Evolutionary conservation across 2,797 vertebrate genomes (phyloP).

Genomic region (Pachyuromys duprasi): DNA sequence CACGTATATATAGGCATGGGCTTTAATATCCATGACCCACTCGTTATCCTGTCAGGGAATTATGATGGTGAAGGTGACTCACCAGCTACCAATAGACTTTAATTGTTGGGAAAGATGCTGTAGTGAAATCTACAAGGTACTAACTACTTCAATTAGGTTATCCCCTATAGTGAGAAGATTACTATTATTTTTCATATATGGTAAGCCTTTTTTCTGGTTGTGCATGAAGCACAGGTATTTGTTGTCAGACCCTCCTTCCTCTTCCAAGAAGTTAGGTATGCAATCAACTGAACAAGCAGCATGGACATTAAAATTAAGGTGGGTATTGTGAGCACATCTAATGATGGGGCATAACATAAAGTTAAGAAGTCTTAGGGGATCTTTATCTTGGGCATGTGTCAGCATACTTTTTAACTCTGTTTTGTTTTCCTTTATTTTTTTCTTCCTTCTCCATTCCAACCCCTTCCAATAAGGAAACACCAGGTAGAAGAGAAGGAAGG

Average conservation of each 20-base stretch:
- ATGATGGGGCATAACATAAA: too few relatives aligned
- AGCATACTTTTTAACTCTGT: too few relatives aligned
- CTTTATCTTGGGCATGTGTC: neutral
- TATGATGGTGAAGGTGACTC: neutral
- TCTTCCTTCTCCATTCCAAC: too few relatives aligned
- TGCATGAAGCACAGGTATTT: neutral
- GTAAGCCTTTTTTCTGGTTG: neutral
- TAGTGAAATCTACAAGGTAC: neutral
- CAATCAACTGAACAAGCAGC: neutral
- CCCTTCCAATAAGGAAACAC: too few relatives aligned
- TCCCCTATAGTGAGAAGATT: neutral
- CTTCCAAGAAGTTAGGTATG: neutral
- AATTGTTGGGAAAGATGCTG: neutral
- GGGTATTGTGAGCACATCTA: neutral
- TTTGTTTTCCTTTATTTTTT: too few relatives aligned
- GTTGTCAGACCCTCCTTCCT: neutral
- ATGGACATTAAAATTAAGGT: neutral
- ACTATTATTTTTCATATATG: too few relatives aligned
- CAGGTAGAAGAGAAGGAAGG: too few relatives aligned
- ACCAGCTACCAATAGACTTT: neutral
- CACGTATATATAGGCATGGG: neutral
- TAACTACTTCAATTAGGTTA: neutral
- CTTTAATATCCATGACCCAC: neutral
- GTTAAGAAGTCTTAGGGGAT: neutral
- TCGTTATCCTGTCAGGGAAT: neutral